phyloP scores from a whole-genome alignment of 2,797 vertebrate species.

The Liasis olivaceus region DNA sequence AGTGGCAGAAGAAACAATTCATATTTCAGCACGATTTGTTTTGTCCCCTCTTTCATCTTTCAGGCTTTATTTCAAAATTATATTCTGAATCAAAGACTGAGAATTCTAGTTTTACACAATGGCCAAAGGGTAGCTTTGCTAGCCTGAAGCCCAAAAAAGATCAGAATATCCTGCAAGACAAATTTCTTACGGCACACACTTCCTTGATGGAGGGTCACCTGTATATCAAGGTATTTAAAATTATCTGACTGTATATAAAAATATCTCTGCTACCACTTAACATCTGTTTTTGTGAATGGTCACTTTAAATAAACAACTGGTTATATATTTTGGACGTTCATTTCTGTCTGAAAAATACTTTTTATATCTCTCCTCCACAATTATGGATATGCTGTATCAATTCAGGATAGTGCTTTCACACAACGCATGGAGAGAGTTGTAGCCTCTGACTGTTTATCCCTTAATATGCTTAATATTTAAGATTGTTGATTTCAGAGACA shows the following conservation, averaged over 20 bases:
- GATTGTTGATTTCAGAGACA: neutral
- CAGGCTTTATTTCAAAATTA: neutral
- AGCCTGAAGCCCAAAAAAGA: neutral
- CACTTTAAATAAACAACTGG: neutral
- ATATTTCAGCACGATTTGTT: neutral
- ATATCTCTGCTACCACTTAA: neutral
- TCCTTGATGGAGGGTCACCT: neutral
- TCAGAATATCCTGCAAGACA: neutral
- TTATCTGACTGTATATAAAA: neutral
- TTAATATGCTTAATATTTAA: neutral
- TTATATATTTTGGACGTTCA: neutral
- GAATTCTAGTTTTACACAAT: neutral
- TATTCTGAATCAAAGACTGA: neutral
- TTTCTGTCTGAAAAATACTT: neutral
- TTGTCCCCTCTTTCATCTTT: neutral
- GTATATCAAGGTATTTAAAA: neutral
- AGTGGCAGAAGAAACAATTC: neutral
- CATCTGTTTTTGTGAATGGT: neutral
- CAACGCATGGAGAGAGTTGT: neutral
- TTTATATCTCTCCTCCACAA: no score
- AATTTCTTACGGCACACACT: neutral
- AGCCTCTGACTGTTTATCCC: neutral
- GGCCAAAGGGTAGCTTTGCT: neutral
- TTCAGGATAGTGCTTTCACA: no score
- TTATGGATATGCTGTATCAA: no score